phyloP scores from a whole-genome alignment of 1,140 invertebrate genomes.

The Araneus ventricosus region DNA sequence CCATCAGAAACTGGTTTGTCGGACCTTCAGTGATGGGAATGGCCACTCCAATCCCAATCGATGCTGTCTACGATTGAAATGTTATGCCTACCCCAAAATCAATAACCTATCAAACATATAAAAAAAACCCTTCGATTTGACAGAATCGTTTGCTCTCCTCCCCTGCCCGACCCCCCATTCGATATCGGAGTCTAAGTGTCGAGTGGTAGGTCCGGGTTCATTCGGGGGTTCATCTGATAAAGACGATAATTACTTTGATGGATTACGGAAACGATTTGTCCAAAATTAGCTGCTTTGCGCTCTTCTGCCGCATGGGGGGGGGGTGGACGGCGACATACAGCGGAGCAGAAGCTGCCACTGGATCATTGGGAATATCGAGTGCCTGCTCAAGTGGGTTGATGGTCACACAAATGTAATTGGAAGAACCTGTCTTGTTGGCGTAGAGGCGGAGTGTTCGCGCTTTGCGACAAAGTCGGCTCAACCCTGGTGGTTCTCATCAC shows the following conservation, averaged over 20 bases:
- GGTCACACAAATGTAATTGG: slow-evolving; percentile 4
- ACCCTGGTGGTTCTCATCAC: too few species aligned
- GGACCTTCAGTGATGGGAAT: too few species aligned
- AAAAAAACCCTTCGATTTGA: slow-evolving; percentile 14
- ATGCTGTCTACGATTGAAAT: slow-evolving; percentile 30
- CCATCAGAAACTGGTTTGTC: too few species aligned
- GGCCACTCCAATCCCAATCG: not conserved
- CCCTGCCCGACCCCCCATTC: not conserved
- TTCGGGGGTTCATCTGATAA: slow-evolving; percentile 69
- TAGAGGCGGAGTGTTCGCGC: not conserved
- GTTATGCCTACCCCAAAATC: slow-evolving; percentile 39
- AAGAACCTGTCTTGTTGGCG: not conserved
- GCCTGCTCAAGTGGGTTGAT: not conserved
- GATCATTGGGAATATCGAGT: not conserved
- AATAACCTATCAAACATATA: slow-evolving; percentile 55
- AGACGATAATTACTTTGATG: slow-evolving; percentile 74
- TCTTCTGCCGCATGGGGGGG: not conserved
- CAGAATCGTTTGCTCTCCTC: slow-evolving; percentile 34
- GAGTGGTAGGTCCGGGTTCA: slow-evolving; percentile 71
- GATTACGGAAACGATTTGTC: slow-evolving; percentile 74
- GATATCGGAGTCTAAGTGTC: slow-evolving; percentile 39
- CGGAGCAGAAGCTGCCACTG: not conserved
- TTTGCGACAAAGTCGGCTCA: not conserved
- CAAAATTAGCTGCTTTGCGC: slow-evolving; percentile 55
- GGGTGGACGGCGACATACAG: not conserved